Percentiles rank a stretch among this genome's conserved stretches.
These are phyloP conservation scores for Leptinotarsa lineolata DNA, from an alignment of 1,140 invertebrate genomes.

Conservation along the genomic window DNA sequence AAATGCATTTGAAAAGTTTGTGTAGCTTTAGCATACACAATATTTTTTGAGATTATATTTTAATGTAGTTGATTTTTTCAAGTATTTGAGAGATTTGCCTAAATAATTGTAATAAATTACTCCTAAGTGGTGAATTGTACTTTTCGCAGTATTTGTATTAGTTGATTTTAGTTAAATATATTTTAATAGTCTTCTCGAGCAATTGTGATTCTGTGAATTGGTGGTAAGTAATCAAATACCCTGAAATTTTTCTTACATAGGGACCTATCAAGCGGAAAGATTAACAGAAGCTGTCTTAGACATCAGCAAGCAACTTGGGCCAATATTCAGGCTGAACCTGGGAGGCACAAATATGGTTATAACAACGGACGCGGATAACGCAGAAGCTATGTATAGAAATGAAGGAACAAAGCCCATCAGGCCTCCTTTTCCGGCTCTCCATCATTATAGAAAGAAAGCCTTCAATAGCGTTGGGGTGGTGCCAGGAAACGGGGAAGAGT, in stretches of 20 bases:
- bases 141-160: background rate
- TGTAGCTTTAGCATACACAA: too few species aligned
- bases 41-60: too few species aligned
- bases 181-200: background rate
- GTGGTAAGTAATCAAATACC: background rate
- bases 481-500: slow-evolving; percentile 54
- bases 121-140: background rate
- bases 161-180: background rate
- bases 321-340: slow-evolving; percentile 53
- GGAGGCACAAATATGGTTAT: slow-evolving; percentile 49
- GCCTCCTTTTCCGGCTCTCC: slow-evolving; percentile 52
- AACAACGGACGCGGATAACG: slow-evolving; percentile 51
- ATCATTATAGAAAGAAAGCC: slow-evolving; percentile 46
- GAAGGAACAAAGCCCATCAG: slow-evolving; percentile 52
- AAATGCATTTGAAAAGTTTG: too few species aligned
- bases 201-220: background rate
- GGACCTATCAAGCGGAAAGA: slow-evolving; percentile 48
- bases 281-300: slow-evolving; percentile 54
- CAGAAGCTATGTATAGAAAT: slow-evolving; percentile 49
- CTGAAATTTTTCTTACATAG: slow-evolving; percentile 33
- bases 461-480: slow-evolving; percentile 54
- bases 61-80: too few species aligned
- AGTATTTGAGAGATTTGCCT: background rate
- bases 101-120: too few species aligned
- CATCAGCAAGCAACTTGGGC: slow-evolving; percentile 48